phyloP scores from a whole-genome alignment of 2,888 invertebrate species.

The Drosophila emarginata region DNA sequence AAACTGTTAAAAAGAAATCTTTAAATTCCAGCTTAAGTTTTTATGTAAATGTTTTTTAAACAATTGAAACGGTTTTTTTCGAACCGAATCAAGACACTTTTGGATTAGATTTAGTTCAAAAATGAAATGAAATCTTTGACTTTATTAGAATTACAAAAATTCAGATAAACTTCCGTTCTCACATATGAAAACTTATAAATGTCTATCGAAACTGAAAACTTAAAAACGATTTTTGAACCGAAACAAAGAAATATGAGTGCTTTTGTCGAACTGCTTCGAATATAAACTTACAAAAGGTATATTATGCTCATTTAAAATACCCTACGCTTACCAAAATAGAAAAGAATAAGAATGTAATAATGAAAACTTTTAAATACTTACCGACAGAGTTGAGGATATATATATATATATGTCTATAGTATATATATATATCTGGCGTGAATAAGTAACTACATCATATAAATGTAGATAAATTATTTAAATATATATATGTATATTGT shows the following conservation, averaged over 20 bases:
- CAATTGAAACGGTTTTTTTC: too few relatives aligned
- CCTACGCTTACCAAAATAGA: slow-evolving; percentile 70
- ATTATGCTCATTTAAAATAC: slow-evolving; percentile 66
- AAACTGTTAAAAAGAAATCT: too few relatives aligned
- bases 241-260: background rate
- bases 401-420: background rate
- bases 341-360: slow-evolving; percentile 34
- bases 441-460: background rate
- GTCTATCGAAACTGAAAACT: background rate
- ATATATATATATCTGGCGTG: slow-evolving; percentile 7
- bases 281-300: slow-evolving; percentile 25
- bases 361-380: slow-evolving; percentile 10
- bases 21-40: too few relatives aligned
- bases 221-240: background rate
- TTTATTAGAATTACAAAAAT: too few relatives aligned
- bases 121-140: too few relatives aligned
- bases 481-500: slow-evolving; percentile 26
- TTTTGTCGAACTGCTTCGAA: background rate
- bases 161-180: too few relatives aligned
- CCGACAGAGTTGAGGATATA: slow-evolving; percentile 34
- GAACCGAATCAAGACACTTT: too few relatives aligned
- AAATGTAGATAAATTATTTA: slow-evolving; percentile 12
- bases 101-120: too few relatives aligned
- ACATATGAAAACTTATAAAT: background rate
- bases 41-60: too few relatives aligned